Evolutionary conservation across 2,113 vertebrate genomes (phyloP).

Genomic region (Brienomyrus brachyistius): DNA sequence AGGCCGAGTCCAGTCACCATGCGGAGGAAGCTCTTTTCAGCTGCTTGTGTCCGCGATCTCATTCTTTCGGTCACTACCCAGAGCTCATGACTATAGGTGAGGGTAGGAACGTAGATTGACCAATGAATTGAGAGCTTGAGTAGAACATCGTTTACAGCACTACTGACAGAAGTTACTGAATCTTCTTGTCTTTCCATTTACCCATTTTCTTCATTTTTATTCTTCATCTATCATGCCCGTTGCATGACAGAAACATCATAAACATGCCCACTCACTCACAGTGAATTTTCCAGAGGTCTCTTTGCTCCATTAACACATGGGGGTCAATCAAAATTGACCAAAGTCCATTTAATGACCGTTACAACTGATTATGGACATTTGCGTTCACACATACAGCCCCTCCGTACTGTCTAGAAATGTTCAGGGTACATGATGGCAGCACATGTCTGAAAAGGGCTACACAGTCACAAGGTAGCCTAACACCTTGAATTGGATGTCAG

Average conservation of each 20-base stretch:
- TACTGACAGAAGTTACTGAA: background rate
- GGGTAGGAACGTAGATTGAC: no score
- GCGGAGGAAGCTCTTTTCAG: background rate
- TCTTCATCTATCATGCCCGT: background rate
- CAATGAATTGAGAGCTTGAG: no score
- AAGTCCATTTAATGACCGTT: background rate
- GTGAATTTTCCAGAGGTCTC: background rate
- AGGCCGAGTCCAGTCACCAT: no score
- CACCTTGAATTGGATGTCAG: background rate
- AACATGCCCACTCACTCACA: background rate
- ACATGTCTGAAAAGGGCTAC: background rate
- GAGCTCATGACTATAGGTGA: no score
- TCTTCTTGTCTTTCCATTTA: background rate
- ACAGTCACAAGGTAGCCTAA: background rate
- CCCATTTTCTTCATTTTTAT: background rate
- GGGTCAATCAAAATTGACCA: background rate
- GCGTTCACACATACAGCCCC: background rate
- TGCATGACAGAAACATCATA: background rate
- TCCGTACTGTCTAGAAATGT: background rate
- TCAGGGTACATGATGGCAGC: background rate
- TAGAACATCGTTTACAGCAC: background rate
- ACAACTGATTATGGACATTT: background rate
- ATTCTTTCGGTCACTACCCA: no score
- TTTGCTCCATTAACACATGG: background rate
- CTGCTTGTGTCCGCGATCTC: background rate